These are phyloP conservation scores for Ambastaia sidthimunki DNA, from an alignment of 2,797 vertebrate species.

Conservation along the genomic window DNA sequence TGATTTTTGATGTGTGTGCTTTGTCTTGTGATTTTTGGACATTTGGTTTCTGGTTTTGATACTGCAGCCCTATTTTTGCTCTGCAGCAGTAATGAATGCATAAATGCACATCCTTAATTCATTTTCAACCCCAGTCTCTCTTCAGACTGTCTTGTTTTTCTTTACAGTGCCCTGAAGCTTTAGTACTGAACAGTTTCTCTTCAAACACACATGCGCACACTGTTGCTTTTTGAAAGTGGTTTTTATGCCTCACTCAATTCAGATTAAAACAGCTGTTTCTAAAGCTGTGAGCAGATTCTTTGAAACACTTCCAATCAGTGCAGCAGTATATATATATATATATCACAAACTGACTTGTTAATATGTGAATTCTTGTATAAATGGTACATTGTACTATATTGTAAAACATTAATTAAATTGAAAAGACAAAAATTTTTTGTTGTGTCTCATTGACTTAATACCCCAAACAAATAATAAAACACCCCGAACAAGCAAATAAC, in stretches of 20 bases:
- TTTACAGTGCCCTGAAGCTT: constrained; percentile 24
- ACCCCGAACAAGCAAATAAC: not conserved
- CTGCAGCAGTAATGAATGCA: not conserved
- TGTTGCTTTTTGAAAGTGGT: not conserved
- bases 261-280: not conserved
- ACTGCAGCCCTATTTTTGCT: constrained; percentile 12
- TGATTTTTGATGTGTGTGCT: constrained; percentile 48
- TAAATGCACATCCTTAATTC: constrained; percentile 23
- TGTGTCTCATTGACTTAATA: not conserved
- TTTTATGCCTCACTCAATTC: constrained; percentile 6
- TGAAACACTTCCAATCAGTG: constrained; percentile 73
- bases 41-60: constrained; percentile 25
- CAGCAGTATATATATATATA: constrained; percentile 62
- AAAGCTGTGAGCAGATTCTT: constrained; percentile 58
- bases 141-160: constrained; percentile 15
- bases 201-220: not conserved
- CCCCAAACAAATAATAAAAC: not conserved
- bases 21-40: constrained; percentile 27
- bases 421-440: constrained; percentile 68
- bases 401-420: constrained; percentile 82
- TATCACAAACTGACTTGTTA: constrained; percentile 84
- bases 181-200: constrained; percentile 19
- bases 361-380: constrained; percentile 90
- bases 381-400: constrained; percentile 82
- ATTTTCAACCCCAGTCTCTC: constrained; percentile 7